Percentiles rank a stretch among this genome's conserved stretches.
phyloP scores from a whole-genome alignment of 1,140 invertebrate species.

The Bombus balteatus region DNA sequence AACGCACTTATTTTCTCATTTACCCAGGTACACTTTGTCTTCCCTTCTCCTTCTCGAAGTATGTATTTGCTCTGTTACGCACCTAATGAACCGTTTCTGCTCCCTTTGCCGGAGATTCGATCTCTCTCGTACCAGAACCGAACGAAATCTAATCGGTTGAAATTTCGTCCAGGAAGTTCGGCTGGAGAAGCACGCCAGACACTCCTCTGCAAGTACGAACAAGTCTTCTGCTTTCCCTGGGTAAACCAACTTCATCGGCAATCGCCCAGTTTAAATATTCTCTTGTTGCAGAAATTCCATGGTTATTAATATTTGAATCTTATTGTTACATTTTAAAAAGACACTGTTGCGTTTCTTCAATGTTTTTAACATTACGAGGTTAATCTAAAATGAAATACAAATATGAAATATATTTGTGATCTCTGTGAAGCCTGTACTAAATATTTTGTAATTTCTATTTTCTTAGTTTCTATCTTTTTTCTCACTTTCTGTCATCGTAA shows the following conservation, averaged over 20 bases:
- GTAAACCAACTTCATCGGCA: conserved; percentile 4
- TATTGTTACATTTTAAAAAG: neutral
- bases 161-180: conserved; percentile 49
- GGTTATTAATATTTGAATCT: neutral
- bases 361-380: neutral
- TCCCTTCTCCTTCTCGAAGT: neutral
- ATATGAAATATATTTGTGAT: neutral
- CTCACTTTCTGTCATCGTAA: too few species aligned
- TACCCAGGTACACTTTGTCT: neutral
- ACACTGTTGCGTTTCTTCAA: neutral
- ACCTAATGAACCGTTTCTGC: conserved; percentile 40
- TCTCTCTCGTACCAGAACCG: neutral
- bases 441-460: too few species aligned
- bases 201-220: neutral
- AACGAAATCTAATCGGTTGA: conserved; percentile 52
- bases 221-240: neutral
- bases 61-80: conserved; percentile 29
- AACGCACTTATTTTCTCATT: neutral
- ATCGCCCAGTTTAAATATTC: conserved; percentile 10
- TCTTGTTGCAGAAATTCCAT: conserved; percentile 2
- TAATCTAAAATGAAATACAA: neutral
- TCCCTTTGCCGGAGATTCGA: conserved; percentile 4
- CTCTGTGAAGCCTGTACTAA: neutral
- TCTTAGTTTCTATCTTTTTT: too few species aligned
- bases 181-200: neutral